Evolutionary conservation across 2,113 vertebrate species (phyloP).

Genomic region (Onychostruthus taczanowskii): DNA sequence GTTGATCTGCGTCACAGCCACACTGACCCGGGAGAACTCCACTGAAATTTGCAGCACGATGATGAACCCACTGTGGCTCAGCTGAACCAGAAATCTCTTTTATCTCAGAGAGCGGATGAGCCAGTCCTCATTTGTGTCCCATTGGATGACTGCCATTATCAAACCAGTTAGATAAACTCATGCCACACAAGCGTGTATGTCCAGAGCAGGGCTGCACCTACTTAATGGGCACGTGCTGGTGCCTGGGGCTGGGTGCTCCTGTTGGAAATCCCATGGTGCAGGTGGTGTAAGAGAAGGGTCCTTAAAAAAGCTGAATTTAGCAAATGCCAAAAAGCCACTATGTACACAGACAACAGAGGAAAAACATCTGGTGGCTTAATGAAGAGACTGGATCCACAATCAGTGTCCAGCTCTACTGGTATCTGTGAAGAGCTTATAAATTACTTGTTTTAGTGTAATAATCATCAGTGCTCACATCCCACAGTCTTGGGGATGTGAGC

Average conservation of each 20-base stretch:
- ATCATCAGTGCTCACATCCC: neutral
- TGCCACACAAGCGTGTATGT: neutral
- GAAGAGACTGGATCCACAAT: neutral
- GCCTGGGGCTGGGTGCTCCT: neutral
- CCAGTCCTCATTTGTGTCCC: neutral
- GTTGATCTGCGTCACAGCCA: neutral
- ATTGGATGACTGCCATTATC: neutral
- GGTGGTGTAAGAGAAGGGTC: neutral
- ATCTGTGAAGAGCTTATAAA: neutral
- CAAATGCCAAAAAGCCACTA: neutral
- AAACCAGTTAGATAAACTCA: neutral
- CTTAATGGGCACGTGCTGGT: fast-evolving
- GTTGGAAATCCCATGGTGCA: neutral
- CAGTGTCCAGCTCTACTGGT: neutral
- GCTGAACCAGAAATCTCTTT: neutral
- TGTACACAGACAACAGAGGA: neutral
- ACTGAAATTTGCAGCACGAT: neutral
- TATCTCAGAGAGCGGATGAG: neutral
- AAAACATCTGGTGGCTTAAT: neutral
- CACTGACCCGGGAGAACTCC: neutral
- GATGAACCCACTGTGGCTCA: neutral
- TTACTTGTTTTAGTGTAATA: neutral
- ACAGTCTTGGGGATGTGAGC: neutral
- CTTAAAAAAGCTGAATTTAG: neutral
- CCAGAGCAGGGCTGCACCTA: neutral